Evolutionary conservation across 2,888 invertebrate genomes (phyloP).

Genomic region (Pinctada fucata): DNA sequence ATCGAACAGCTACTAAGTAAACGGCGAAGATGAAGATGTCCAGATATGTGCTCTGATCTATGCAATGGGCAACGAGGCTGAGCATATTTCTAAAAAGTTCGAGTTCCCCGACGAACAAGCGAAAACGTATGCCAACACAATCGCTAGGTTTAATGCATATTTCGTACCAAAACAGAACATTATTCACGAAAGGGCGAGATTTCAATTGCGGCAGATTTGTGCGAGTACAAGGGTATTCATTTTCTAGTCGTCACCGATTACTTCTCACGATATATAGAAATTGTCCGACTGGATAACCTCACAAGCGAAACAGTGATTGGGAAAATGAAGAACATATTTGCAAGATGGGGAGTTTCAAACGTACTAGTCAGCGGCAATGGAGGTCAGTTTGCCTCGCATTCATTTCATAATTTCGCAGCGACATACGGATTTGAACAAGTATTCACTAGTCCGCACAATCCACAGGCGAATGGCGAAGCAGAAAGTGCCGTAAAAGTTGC

Average conservation of each 20-base stretch:
- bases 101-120: slow-evolving; percentile 16
- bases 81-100: slow-evolving; percentile 34
- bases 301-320: slow-evolving; percentile 35
- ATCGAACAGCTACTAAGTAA: slow-evolving; percentile 41
- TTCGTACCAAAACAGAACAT: too few relatives aligned
- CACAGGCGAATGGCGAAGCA: slow-evolving; percentile 13
- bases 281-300: too few relatives aligned
- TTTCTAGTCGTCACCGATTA: slow-evolving; percentile 46
- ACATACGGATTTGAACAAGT: neutral
- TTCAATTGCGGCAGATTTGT: slow-evolving; percentile 44
- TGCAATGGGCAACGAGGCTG: too few relatives aligned
- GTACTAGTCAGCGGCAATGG: slow-evolving; percentile 9
- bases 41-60: slow-evolving; percentile 37
- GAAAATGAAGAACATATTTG: slow-evolving; percentile 45
- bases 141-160: slow-evolving; percentile 41
- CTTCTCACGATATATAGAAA: slow-evolving; percentile 39
- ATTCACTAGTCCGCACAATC: slow-evolving; percentile 25
- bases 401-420: neutral
- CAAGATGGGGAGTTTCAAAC: slow-evolving; percentile 43
- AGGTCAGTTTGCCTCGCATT: neutral
- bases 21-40: slow-evolving; percentile 38
- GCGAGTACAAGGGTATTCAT: slow-evolving; percentile 27
- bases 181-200: too few relatives aligned
- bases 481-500: neutral
- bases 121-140: slow-evolving; percentile 32